Conservation (phyloP, 1,140 invertebrate species). For the Zaprionus camerounensis region DNA sequence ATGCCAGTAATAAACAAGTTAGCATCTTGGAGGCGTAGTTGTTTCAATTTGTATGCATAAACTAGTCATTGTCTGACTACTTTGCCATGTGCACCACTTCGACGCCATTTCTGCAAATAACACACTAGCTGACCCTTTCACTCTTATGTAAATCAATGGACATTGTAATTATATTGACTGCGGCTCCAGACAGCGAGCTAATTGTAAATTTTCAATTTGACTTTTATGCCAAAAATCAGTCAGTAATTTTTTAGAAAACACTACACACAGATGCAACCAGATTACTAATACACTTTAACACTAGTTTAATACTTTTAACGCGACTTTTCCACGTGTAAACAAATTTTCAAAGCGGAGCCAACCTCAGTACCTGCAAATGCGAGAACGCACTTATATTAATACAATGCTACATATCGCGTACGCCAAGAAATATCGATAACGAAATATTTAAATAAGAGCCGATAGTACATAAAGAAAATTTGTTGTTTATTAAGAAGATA, state of each 20-base stretch:
- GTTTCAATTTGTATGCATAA: constrained; percentile 34
- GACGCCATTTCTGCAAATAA: constrained; percentile 75
- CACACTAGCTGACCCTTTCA: constrained; percentile 67
- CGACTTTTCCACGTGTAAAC: constrained; percentile 56
- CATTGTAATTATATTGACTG: constrained; percentile 63
- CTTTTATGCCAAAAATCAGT: constrained; percentile 40
- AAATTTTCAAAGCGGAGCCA: constrained; percentile 70
- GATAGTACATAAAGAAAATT: neutral
- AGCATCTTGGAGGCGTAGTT: constrained; percentile 7
- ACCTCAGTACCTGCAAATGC: constrained; percentile 81
- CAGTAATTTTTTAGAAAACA: constrained; percentile 37
- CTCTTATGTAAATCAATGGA: constrained; percentile 68
- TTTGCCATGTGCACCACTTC: constrained; percentile 76
- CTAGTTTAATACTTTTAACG: constrained; percentile 19
- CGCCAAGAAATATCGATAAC: constrained; percentile 24
- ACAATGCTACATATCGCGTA: constrained; percentile 41
- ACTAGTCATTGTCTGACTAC: constrained; percentile 37
- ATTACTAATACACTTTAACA: constrained; percentile 46
- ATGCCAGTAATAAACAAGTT: neutral
- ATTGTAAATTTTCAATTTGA: constrained; percentile 69
- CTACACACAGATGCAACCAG: constrained; percentile 10
- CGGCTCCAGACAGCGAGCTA: constrained; percentile 70
- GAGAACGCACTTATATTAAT: constrained; percentile 76
- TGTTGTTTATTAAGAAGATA: neutral
- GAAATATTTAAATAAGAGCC: constrained; percentile 5